Evolutionary conservation across 2,113 vertebrate species (phyloP), one percentile per base, ranked within the genome.

Genomic region (Chrysochloris asiatica): DNA sequence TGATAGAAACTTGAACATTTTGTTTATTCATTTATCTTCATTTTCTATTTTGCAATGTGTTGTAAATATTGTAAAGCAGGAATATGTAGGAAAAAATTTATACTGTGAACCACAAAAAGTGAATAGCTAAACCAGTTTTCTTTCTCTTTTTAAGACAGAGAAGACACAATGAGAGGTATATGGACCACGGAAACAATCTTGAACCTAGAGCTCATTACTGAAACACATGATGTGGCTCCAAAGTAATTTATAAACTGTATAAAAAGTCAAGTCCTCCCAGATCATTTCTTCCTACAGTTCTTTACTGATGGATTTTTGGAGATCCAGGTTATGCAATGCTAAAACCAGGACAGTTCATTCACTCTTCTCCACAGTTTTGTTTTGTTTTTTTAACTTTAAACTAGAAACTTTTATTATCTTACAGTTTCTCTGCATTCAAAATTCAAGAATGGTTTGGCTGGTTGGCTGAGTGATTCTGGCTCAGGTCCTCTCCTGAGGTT

Each of bases 1-100:
- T 89, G 77, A 91, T 48, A 82, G 28, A 80, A 52, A 71, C 6
- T 79, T 43, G 38, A n/a, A 48, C 28, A 33, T 73, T 82, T 88
- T 82, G 83, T 76, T 93, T 92, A 30, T 69, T 79, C 22, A 87
- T 61, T 54, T 41, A 26, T 4, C 41, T 59, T n/a, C n/a, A n/a
- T n/a, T n/a, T n/a, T 48, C 21, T 47, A 26, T 71, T 24, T 56
- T 82, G 2, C 9, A 86, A 30, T 83, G 2, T 69, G 83, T 73
- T 24, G 8, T 61, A 30, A 43, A n/a, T 47, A n/a, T 72, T 90
- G 26, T 47, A 59, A 90, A 89, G 6, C n/a, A 80, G 13, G 81
- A n/a, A 61, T 17, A 73, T 50, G 3, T 41, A n/a, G n/a, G 8
- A 4, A 90, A 86, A 76, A 21, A 38, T 0, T n/a, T 65, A 8